Base-by-base conservation (phyloP, 2,113 vertebrate species). In the Triplophysa rosa region DNA sequence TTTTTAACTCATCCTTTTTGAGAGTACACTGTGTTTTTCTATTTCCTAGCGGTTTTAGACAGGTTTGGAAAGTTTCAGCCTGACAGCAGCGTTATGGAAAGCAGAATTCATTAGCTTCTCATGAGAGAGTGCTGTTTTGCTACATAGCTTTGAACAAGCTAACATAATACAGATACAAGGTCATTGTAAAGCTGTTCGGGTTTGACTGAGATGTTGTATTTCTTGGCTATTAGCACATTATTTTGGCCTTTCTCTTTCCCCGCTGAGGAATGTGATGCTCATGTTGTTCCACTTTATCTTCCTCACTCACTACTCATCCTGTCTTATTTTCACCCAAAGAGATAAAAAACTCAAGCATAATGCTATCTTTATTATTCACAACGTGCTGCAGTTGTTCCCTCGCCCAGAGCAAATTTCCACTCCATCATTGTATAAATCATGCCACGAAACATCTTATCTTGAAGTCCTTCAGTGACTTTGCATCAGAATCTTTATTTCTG, bases 391-490 rank as follows among this genome's bases (percentile, higher is more conserved):
- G 42, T n/a, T 40, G 24, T 47, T 78, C 65, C 66, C 9, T 78
- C 19, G 21, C 37, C 56, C 33, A 76, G 59, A 78, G 64, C 65
- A 45, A 52, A 69, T 81, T 78, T 77, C 54, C 52, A 52, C 81
- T 65, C 40, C 19, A 74, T 80, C 75, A 66, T 67, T 63, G 14
- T 63, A 83, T 83, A 83, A 85, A 85, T 85, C 79, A 83, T 76
- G 19, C 29, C 47, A 67, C 79, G 52, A 83, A 81, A 64, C 47
- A 82, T 79, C 66, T 61, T 77, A 81, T 80, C 76, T 77, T 69
- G 64, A 61, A 69, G 64, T 79, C 81, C 76, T 79, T 84, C 65
- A 74, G 61, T 75, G 80, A 72, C 80, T 82, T 70, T 56, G 69
- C 80, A 77, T 78, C 80, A 71, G 67, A 33, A 72, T 61, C 71